These are phyloP conservation scores for Athalia circularis DNA, from an alignment of 2,888 invertebrate genomes.

Conservation along the genomic window DNA sequence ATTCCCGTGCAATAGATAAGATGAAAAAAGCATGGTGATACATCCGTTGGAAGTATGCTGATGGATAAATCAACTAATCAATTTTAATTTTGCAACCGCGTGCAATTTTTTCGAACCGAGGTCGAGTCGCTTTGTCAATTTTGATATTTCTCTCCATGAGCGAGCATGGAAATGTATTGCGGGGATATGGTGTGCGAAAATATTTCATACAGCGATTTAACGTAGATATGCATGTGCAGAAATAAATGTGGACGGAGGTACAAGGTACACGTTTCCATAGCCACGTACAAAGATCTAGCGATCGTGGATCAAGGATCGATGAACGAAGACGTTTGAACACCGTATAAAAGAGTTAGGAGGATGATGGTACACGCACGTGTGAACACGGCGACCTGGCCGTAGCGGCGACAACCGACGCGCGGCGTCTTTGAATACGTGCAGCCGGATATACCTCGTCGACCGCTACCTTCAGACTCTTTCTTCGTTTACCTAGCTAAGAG, in stretches of 20 bases:
- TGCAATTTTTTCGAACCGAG: too few species aligned
- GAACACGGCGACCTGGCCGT: slow-evolving; percentile 57
- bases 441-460: slow-evolving; percentile 35
- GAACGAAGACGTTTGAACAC: slow-evolving; percentile 6
- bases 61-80: too few species aligned
- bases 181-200: background rate
- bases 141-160: too few species aligned
- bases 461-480: slow-evolving; percentile 44
- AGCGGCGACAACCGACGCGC: slow-evolving; percentile 41
- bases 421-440: slow-evolving; percentile 47
- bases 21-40: too few species aligned
- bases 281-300: slow-evolving; percentile 25
- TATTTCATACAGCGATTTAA: background rate
- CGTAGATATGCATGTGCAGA: background rate
- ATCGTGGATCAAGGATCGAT: slow-evolving; percentile 25
- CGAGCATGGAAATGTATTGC: too few species aligned
- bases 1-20: too few species aligned
- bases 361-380: slow-evolving; percentile 53
- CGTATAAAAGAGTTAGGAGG: slow-evolving; percentile 14
- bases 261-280: background rate
- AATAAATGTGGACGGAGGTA: slow-evolving; percentile 1
- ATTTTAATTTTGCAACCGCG: too few species aligned
- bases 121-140: too few species aligned
- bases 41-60: too few species aligned
- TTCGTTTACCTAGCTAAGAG: slow-evolving; percentile 8